phyloP scores from a whole-genome alignment of 2,113 vertebrate genomes.

The human (Homo sapiens) region DNA sequence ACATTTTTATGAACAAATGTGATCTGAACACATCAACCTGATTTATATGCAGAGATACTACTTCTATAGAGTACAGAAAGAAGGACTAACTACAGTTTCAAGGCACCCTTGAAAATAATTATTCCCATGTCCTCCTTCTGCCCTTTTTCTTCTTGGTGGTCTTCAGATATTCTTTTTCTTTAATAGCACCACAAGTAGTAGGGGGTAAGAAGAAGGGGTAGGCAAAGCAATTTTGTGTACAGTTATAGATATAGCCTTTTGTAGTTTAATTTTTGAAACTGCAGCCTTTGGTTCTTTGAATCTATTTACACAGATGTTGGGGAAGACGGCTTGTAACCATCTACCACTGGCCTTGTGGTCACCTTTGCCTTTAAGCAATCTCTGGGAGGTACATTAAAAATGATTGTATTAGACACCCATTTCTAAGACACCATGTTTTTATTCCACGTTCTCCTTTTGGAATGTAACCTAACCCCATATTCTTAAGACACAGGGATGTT shows the following conservation, averaged over 20 bases:
- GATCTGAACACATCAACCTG: constrained; percentile 49
- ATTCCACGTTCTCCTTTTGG: constrained; percentile 82
- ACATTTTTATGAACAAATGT: not conserved
- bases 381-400: constrained; percentile 88
- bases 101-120: constrained; percentile 81
- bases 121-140: constrained; percentile 81
- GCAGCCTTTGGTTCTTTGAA: constrained; percentile 80
- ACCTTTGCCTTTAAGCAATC: constrained; percentile 88
- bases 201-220: constrained; percentile 71
- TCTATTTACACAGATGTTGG: constrained; percentile 90
- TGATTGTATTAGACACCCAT: constrained; percentile 84
- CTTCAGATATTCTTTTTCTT: constrained; percentile 82
- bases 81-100: constrained; percentile 64
- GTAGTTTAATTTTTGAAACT: constrained; percentile 85
- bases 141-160: constrained; percentile 86
- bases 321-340: constrained; percentile 84
- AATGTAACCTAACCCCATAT: constrained; percentile 83
- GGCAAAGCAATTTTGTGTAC: constrained; percentile 78
- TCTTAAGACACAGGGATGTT: constrained; percentile 79
- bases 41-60: constrained; percentile 70
- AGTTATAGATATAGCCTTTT: constrained; percentile 82
- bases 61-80: constrained; percentile 64
- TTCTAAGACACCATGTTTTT: constrained; percentile 84
- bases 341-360: constrained; percentile 84
- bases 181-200: constrained; percentile 72